phyloP scores from a whole-genome alignment of 2,888 invertebrate genomes.

The Cheilosia variabilis region DNA sequence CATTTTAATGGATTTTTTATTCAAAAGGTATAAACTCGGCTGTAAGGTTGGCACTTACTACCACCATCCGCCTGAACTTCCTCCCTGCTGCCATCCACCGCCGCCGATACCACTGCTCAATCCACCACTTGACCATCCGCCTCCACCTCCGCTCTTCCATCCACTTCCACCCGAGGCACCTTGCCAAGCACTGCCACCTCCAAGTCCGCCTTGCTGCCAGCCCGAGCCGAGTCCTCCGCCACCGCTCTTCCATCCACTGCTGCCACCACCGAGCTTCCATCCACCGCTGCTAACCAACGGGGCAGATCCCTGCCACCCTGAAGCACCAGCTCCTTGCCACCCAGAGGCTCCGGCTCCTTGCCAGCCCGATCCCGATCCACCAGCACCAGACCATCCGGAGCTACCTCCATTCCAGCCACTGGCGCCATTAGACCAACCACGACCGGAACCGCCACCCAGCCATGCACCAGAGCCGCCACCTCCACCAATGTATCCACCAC shows the following conservation, averaged over 20 bases:
- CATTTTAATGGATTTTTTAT: constrained; percentile 1
- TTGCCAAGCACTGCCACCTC: constrained; percentile 70
- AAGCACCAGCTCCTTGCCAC: constrained; percentile 20
- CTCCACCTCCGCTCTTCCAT: constrained; percentile 45
- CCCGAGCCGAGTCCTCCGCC: constrained; percentile 63
- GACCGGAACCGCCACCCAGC: constrained; percentile 76
- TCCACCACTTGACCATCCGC: constrained; percentile 67
- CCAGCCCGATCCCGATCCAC: constrained; percentile 72
- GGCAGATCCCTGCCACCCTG: constrained; percentile 48
- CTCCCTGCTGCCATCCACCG: constrained; percentile 68
- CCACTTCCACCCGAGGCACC: constrained; percentile 21
- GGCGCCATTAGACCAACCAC: constrained; percentile 67
- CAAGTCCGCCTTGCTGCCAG: constrained; percentile 68
- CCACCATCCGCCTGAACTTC: constrained; percentile 50
- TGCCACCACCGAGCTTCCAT: constrained; percentile 47
- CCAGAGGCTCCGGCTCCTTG: constrained; percentile 20
- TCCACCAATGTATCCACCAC: constrained; percentile 59
- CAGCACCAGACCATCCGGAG: constrained; percentile 45
- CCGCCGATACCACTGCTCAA: constrained; percentile 64
- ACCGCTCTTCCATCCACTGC: constrained; percentile 68
- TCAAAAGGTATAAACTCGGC: background rate
- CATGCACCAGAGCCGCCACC: constrained; percentile 66
- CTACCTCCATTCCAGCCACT: too few relatives aligned
- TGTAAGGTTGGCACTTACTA: background rate
- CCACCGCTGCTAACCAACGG: constrained; percentile 52